Evolutionary conservation across 2,113 vertebrate species (phyloP).

Genomic region (Pterocles burchelli): DNA sequence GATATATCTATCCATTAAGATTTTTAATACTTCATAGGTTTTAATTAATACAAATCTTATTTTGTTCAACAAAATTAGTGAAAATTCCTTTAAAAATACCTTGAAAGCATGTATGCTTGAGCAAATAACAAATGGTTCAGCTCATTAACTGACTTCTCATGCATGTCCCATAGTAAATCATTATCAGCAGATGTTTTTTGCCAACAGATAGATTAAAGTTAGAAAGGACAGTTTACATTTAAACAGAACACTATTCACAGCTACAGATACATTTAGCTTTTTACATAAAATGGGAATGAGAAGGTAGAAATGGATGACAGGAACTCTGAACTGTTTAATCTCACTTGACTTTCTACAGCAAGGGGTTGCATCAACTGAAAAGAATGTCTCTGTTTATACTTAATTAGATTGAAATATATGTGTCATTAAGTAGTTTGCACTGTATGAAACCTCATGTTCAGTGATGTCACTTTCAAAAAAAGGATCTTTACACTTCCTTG

Average conservation of each 20-base stretch:
- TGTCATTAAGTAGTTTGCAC: background rate
- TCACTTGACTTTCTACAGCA: background rate
- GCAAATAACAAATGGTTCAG: background rate
- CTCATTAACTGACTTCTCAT: background rate
- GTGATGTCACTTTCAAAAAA: background rate
- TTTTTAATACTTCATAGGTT: background rate
- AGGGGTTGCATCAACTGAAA: background rate
- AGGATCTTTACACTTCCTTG: background rate
- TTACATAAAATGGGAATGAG: background rate
- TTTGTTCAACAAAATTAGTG: background rate
- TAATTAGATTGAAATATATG: background rate
- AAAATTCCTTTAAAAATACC: background rate
- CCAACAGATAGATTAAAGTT: background rate
- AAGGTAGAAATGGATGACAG: background rate
- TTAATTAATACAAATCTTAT: background rate
- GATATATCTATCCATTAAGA: background rate
- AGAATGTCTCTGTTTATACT: background rate
- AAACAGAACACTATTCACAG: background rate
- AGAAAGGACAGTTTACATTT: background rate
- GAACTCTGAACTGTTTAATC: background rate
- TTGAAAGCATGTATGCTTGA: background rate
- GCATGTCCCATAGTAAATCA: conserved; percentile 4
- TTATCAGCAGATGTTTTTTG: background rate
- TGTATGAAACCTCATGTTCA: background rate
- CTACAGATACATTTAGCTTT: background rate